Base-by-base conservation (phyloP, 2,113 vertebrate genomes). In the Herpailurus yagouaroundi region DNA sequence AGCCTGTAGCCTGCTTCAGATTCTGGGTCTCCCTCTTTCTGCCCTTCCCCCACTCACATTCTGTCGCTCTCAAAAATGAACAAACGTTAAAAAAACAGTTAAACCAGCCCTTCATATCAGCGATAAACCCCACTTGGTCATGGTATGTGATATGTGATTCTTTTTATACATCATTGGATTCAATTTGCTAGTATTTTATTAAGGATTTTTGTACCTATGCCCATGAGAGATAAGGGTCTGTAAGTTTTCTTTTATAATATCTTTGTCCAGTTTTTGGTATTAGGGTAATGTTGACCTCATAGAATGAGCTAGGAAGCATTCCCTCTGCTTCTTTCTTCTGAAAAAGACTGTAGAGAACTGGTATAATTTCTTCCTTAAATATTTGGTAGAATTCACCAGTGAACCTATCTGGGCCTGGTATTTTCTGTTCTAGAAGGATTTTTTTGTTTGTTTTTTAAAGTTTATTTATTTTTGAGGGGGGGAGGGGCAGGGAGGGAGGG, bases 401-500 rank as follows among this genome's bases (percentile, higher is more conserved):
- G 57, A 60, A 60, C 57, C 57, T 60, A 60, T 23, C 57, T 23
- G 19, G 57, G 57, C 57, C 57, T 60, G 57, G 57, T 60, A 60
- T 60, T 23, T 60, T 60, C 57, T 60, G 57, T 23, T 60, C 57
- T 9, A 8, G 57, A 60, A 60, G 57, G 21, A 21, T 23, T 60
- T 23, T 50, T 50, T 23, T 60, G 7, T 23, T 50, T 50, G 14
- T 50, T 50, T 60, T 23, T 57, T 57, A 21, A 57, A 7, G 55
- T 57, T 57, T 23, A 8, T 60, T 60, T 60, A 60, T 60, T 60
- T 60, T 60, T 9, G 21, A 0, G 23, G 57, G 3, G 57, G 23
- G 21, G 9, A 3, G 3, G 48, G 1, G 2, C n/a, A n/a, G n/a
- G n/a, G n/a, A n/a, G n/a, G n/a, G n/a, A n/a, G 52, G 19, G 52